A percentile compares a stretch with the other conserved stretches of the same genome.
These are phyloP conservation scores for Bos javanicus DNA, from an alignment of 2,113 vertebrate genomes.

Conservation along the genomic window DNA sequence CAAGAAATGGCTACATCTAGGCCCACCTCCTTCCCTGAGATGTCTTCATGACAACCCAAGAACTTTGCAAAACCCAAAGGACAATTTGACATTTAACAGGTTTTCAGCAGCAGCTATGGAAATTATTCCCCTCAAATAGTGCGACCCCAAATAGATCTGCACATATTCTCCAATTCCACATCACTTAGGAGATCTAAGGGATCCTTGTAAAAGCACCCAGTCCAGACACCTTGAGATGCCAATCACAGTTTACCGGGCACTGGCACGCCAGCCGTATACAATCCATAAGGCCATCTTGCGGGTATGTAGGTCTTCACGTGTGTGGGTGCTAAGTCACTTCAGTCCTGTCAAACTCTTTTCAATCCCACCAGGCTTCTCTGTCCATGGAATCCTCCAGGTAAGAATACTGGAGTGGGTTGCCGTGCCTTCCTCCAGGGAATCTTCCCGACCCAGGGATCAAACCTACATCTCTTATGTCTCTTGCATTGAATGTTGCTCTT, in stretches of 20 bases:
- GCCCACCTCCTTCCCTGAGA: not conserved
- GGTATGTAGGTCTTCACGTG: not conserved
- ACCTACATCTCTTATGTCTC: not conserved
- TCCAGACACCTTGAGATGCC: not conserved
- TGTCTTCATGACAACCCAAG: not conserved
- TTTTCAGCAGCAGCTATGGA: not conserved
- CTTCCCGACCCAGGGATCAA: not conserved
- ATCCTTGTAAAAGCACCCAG: not conserved
- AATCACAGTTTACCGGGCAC: not conserved
- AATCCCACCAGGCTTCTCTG: not conserved
- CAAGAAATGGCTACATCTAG: not conserved
- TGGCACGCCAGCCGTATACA: not conserved
- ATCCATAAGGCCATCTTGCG: too few species aligned
- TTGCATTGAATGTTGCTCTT: not conserved
- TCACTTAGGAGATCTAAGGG: not conserved
- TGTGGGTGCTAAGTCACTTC: not conserved
- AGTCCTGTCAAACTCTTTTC: not conserved
- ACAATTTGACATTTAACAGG: not conserved
- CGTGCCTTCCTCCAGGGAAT: not conserved
- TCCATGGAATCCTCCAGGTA: not conserved
- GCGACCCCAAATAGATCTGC: not conserved
- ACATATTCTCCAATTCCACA: not conserved
- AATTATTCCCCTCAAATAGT: not conserved
- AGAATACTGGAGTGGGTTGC: not conserved
- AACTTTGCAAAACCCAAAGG: slow-evolving; percentile 6